Percentiles rank a stretch among this genome's conserved stretches.
Conservation (phyloP, 1,140 invertebrate genomes). For the Nomia melanderi region DNA sequence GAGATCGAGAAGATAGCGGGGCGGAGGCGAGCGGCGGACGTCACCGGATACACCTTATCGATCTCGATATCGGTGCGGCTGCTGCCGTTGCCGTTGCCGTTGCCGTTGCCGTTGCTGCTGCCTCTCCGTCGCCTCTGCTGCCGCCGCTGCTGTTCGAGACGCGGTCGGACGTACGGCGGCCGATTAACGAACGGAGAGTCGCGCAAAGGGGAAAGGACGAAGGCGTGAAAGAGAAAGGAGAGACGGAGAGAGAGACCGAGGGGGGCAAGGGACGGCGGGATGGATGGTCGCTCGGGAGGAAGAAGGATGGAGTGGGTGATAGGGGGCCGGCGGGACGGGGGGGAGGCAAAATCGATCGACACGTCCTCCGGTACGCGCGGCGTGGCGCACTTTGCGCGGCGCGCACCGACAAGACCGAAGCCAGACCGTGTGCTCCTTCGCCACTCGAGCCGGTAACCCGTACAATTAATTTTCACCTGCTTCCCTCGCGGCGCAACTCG, state of each 20-base stretch:
- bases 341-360: conserved; percentile 76
- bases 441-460: conserved; percentile 62
- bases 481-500: conserved; percentile 59
- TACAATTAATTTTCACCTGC: conserved; percentile 78
- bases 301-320: too few species aligned
- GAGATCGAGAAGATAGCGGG: conserved; percentile 45
- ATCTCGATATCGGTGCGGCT: conserved; percentile 48
- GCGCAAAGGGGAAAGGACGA: conserved; percentile 55
- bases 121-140: too few species aligned
- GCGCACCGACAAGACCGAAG: conserved; percentile 38
- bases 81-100: too few species aligned
- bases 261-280: conserved; percentile 9
- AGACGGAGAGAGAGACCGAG: conserved; percentile 6
- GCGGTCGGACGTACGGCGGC: conserved; percentile 61
- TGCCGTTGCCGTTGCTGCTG: not conserved
- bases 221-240: conserved; percentile 49
- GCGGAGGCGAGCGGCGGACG: conserved; percentile 31
- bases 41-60: conserved; percentile 52
- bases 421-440: conserved; percentile 55
- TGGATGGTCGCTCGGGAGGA: conserved; percentile 20
- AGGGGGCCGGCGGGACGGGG: too few species aligned
- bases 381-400: conserved; percentile 63
- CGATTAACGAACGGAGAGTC: conserved; percentile 73
- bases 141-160: conserved; percentile 26
- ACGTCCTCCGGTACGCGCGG: conserved; percentile 64